Evolutionary conservation across 53 echinoderm and acorn worm species (phyloP).

Genomic region (Echinarachnius parma): DNA sequence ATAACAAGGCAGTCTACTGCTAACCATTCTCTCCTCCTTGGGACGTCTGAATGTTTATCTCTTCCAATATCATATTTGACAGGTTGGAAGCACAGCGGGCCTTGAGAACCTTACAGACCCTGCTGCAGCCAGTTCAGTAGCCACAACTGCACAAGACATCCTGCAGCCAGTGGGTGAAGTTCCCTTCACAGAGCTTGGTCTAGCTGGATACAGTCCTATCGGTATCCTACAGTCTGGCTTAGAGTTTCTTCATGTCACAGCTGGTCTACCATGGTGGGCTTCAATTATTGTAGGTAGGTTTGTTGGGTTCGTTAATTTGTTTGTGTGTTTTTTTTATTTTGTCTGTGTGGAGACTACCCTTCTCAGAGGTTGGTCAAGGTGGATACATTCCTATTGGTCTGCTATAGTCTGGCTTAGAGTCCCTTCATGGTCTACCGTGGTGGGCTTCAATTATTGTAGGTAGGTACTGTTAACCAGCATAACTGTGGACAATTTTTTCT

Average conservation of each 20-base stretch:
- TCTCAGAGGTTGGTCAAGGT: conserved; percentile 82
- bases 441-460: conserved; percentile 86
- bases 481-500: no score
- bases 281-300: conserved; percentile 72
- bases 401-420: conserved; percentile 70
- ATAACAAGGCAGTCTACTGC: neutral
- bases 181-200: conserved; percentile 84
- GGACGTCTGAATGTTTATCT: no score
- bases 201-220: conserved; percentile 76
- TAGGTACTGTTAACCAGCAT: no score
- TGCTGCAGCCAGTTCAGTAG: conserved; percentile 22
- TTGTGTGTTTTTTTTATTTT: no score
- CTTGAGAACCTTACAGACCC: conserved; percentile 17
- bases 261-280: conserved; percentile 96
- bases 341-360: conserved; percentile 86
- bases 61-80: no score
- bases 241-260: conserved; percentile 79
- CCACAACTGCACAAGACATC: conserved; percentile 76
- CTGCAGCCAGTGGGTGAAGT: conserved; percentile 87
- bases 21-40: no score
- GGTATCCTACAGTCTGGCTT: conserved; percentile 74
- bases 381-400: conserved; percentile 78
- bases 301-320: no score
- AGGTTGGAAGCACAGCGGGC: conserved; percentile 22
- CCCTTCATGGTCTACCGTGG: conserved; percentile 92